phyloP scores from a whole-genome alignment of 2,888 invertebrate genomes.

The Leptura quadrifasciata region DNA sequence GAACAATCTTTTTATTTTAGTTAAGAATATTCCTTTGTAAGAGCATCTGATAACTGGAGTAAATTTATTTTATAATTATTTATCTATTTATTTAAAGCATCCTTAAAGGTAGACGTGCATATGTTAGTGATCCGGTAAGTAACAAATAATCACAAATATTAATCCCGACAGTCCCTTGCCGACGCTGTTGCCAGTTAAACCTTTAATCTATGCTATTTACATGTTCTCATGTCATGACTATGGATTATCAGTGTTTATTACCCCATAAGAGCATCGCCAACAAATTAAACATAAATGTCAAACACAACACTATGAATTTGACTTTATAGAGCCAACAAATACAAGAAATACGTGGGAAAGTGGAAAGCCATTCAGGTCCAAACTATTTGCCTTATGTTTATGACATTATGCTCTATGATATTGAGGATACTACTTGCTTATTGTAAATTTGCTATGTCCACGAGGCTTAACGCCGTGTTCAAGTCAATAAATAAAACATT shows the following conservation, averaged over 20 bases:
- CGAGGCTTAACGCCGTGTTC: neutral
- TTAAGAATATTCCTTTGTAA: too few species aligned
- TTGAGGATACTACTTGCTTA: neutral
- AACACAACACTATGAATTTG: slow-evolving; percentile 7
- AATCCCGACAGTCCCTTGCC: too few species aligned
- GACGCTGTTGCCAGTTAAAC: too few species aligned
- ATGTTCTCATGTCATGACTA: neutral
- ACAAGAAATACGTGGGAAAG: slow-evolving; percentile 36
- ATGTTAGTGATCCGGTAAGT: too few species aligned
- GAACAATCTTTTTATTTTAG: too few species aligned
- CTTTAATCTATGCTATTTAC: too few species aligned
- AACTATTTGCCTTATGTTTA: neutral
- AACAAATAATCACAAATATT: too few species aligned
- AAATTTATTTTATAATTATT: too few species aligned
- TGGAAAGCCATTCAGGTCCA: slow-evolving; percentile 19
- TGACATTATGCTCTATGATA: neutral
- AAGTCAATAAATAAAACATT: slow-evolving; percentile 11
- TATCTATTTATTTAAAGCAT: too few species aligned
- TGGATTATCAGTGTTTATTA: neutral
- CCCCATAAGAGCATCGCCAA: slow-evolving; percentile 4
- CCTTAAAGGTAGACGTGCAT: too few species aligned
- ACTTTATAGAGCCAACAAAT: slow-evolving; percentile 23
- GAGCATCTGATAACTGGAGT: too few species aligned
- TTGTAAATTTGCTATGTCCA: neutral
- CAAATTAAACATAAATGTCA: slow-evolving; percentile 44